Evolutionary conservation across 1,140 invertebrate genomes (phyloP), one percentile per base, ranked within the genome.

Genomic region (Colletes latitarsis): DNA sequence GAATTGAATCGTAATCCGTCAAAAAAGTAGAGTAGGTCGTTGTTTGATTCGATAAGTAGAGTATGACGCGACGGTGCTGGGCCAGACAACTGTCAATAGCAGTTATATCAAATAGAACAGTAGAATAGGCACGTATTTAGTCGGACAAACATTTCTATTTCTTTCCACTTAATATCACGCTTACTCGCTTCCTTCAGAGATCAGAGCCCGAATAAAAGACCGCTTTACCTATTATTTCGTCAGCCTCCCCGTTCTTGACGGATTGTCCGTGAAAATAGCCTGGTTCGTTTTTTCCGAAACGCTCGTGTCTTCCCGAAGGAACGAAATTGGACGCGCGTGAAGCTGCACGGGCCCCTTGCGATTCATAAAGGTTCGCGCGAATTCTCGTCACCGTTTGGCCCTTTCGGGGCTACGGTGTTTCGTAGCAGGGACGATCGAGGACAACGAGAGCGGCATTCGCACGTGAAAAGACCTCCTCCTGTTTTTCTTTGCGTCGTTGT

Each of bases 401-500:
- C 4, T 70, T 46, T 52, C 68, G 43, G 55, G 41, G n/a, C 58
- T 30, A 14, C 19, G 41, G 4, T 72, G 39, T 43, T 3, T 21
- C 14, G 30, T 12, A 14, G 10, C 12, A 12, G n/a, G 49, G 0
- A 49, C 43, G 30, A 53, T n/a, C 19, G 8, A 43, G 9, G 14
- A 43, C 46, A 15, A 43, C 6, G 53, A 6, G 62, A 66, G 39
- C 57, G 76, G 0, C 17, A 12, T 4, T 12, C 21, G 30, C 30
- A 14, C 43, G 19, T 53, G 76, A 39, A 63, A 71, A 71, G 46
- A 62, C 4, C 14, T 43, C 15, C 21, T 41, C 41, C 60, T 62
- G 52, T 77, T 70, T 77, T 15, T 62, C 46, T 70, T 8, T 30
- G 3, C 21, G 12, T 19, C 41, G 67, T 53, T 71, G 62, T 55